Conservation (phyloP, 2,888 invertebrate species). For the Bembecia ichneumoniformis region DNA sequence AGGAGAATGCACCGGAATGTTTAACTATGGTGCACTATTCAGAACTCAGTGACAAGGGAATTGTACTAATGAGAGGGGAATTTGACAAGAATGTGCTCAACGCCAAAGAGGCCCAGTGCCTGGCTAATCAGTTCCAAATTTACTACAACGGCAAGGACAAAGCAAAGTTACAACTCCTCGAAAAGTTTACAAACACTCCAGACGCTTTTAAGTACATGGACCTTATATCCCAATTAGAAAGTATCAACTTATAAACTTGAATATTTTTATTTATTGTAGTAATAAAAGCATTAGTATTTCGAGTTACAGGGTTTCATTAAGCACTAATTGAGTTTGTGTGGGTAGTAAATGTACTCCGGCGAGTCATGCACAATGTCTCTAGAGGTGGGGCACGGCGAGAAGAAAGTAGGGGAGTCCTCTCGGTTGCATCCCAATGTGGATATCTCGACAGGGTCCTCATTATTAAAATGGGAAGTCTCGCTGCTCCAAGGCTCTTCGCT, state of each 20-base stretch:
- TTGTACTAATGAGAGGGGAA: constrained; percentile 89
- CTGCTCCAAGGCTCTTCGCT: no score
- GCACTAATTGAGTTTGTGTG: constrained; percentile 45
- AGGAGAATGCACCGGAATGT: constrained; percentile 91
- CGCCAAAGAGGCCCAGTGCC: constrained; percentile 85
- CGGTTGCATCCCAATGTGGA: background rate
- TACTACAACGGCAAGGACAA: constrained; percentile 81
- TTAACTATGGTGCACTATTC: constrained; percentile 84
- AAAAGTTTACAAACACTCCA: constrained; percentile 79
- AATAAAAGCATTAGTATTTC: constrained; percentile 1
- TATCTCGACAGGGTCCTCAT: no score
- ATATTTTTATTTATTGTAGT: constrained; percentile 2
- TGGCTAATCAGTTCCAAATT: constrained; percentile 88
- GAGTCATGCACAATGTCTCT: constrained; percentile 23
- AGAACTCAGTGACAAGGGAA: constrained; percentile 80
- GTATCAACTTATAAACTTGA: constrained; percentile 50
- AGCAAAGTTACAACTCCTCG: constrained; percentile 74
- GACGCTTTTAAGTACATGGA: constrained; percentile 87
- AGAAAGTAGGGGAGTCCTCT: background rate
- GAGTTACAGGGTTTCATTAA: background rate
- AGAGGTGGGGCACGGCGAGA: constrained; percentile 2
- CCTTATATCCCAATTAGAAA: constrained; percentile 82
- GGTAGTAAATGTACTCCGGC: constrained; percentile 49
- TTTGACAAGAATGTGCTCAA: constrained; percentile 84
- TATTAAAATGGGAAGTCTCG: no score